Base-by-base conservation (phyloP, 1,140 invertebrate species). In the Tetramorium alpestre region DNA sequence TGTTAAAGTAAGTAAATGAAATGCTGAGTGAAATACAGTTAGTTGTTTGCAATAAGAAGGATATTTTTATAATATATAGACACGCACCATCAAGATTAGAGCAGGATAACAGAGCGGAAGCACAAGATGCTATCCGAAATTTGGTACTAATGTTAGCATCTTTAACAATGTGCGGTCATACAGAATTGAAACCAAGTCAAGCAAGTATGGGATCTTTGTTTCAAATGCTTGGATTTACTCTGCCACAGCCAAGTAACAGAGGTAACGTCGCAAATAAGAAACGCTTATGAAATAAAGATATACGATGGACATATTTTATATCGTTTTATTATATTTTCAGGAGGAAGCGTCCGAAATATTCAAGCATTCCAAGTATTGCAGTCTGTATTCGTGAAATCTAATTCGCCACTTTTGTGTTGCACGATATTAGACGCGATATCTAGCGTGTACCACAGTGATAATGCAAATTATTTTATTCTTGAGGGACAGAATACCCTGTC, bases 391-490 rank as follows among this genome's bases (percentile, higher is more conserved):
- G 95, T 99, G 13, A 99, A 98, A 94, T 98, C 98, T 0, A 97
- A 96, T 91, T 98, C 98, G 3, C 96, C 97, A 41, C 96, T 97
- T 25, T 95, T 99, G 25, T 99, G 98, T 93, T 98, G 97, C 91
- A 98, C 98, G 0, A 98, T 99, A 87, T 96, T 99, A 70, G 99
- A 99, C 93, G 98, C 98, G 2, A 99, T 99, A 93, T 99, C 98
- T 16, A 98, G 98, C 89, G 98, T 99, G 16, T 99, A 99, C 95
- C 98, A 99, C 94, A 98, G 99, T 28, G 99, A 99, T 94, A 98
- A 98, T 94, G 98, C 99, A 22, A 99, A 99, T 95, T 99, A 99
- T 95, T 99, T 99, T 94, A 99, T 99, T 92, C 96, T 99, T 0
- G 99, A 99, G 95, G 97, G 98, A 90, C 98, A 99, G 94, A 98